These are phyloP conservation scores for Drosophila bocki DNA, from an alignment of 1,140 invertebrate genomes.

Conservation along the genomic window DNA sequence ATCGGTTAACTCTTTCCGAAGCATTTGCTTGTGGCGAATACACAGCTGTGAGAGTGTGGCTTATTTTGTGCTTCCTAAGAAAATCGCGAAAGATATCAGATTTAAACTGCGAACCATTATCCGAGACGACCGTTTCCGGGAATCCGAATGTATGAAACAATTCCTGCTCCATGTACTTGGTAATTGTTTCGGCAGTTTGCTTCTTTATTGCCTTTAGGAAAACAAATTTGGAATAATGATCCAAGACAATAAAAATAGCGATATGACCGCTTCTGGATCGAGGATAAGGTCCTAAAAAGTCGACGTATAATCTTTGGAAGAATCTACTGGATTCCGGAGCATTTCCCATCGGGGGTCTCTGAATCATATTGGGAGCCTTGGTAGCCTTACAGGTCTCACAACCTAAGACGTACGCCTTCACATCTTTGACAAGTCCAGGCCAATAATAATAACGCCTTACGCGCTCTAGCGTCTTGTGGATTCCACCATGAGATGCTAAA, in stretches of 20 bases:
- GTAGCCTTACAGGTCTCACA: slow-evolving; percentile 18
- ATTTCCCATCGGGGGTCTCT: slow-evolving; percentile 27
- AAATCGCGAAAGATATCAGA: slow-evolving; percentile 8
- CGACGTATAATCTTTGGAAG: background rate
- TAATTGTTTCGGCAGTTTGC: background rate
- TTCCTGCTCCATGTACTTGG: slow-evolving; percentile 24
- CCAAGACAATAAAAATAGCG: too few species aligned
- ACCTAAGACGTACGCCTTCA: slow-evolving; percentile 1
- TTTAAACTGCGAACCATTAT: slow-evolving; percentile 28
- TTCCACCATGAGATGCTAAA: slow-evolving; percentile 8
- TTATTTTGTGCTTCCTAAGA: slow-evolving; percentile 4
- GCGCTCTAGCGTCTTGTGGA: slow-evolving; percentile 4
- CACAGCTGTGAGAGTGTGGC: background rate
- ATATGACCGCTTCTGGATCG: too few species aligned
- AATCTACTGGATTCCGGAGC: slow-evolving; percentile 5
- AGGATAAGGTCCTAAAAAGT: too few species aligned
- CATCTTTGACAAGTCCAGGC: slow-evolving; percentile 18
- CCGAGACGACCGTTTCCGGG: background rate
- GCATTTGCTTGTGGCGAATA: background rate
- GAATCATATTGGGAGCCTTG: slow-evolving; percentile 11
- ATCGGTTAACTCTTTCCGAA: background rate
- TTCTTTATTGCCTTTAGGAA: background rate
- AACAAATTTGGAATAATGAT: background rate
- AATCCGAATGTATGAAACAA: slow-evolving; percentile 39
- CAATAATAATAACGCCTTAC: slow-evolving; percentile 16